Conservation (phyloP, 1,140 invertebrate genomes). For the Panulirus ornatus region DNA sequence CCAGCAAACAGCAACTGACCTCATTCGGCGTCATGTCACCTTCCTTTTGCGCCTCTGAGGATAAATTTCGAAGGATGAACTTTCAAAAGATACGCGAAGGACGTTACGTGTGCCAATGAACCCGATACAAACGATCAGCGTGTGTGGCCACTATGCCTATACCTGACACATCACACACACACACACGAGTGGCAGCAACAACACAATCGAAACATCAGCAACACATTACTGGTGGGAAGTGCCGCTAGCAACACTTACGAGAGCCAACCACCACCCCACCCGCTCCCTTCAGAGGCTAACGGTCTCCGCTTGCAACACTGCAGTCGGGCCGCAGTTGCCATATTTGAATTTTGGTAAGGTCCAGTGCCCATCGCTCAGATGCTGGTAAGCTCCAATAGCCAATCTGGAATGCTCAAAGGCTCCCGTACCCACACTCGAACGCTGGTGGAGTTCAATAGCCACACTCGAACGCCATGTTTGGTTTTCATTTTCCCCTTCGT, state of each 20-base stretch:
- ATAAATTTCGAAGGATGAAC: too few relatives aligned
- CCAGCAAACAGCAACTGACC: too few relatives aligned
- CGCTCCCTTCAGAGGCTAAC: background rate
- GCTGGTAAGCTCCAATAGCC: conserved; percentile 36
- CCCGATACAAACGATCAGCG: too few relatives aligned
- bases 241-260: background rate
- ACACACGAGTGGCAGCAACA: background rate
- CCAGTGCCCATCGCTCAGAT: conserved; percentile 35
- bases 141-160: too few relatives aligned
- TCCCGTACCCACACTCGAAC: conserved; percentile 46
- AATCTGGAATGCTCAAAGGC: conserved; percentile 51
- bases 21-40: too few relatives aligned
- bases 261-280: too few relatives aligned
- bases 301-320: conserved; percentile 5
- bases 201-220: background rate
- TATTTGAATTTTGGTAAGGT: conserved; percentile 26
- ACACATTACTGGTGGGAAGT: background rate
- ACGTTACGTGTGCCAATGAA: too few relatives aligned
- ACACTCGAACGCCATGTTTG: conserved; percentile 32
- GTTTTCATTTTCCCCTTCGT: conserved; percentile 48
- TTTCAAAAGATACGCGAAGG: too few relatives aligned
- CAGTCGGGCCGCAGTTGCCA: background rate
- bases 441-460: conserved; percentile 42
- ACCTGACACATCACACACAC: too few relatives aligned
- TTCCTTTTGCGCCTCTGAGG: too few relatives aligned